A percentile compares a stretch with the other conserved stretches of the same genome.
phyloP scores from a whole-genome alignment of 2,113 vertebrate species.

The Crotalus horridus region DNA sequence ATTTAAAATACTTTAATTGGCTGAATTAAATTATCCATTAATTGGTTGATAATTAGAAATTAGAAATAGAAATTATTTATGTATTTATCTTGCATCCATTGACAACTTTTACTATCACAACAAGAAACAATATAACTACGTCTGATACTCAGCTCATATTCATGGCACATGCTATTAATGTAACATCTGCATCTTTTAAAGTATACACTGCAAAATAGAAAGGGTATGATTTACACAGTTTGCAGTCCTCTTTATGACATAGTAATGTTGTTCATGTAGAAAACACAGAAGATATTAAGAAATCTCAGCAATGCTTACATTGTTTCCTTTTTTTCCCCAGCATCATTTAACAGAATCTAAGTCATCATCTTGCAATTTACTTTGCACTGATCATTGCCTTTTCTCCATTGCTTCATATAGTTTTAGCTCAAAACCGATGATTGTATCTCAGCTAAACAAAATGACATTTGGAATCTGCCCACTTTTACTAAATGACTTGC shows the following conservation, averaged over 20 bases:
- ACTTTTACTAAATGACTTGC: background rate
- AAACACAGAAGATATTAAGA: background rate
- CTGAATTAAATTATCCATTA: background rate
- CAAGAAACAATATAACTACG: background rate
- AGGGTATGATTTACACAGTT: background rate
- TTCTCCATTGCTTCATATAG: background rate
- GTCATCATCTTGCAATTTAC: background rate
- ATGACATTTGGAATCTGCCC: conserved; percentile 23
- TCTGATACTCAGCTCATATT: background rate
- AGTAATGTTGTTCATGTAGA: background rate
- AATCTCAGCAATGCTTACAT: background rate
- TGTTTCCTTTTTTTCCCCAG: background rate
- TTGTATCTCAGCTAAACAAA: conserved; percentile 15
- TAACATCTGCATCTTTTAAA: background rate
- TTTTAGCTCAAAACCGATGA: background rate
- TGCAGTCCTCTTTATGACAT: background rate
- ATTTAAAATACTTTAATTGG: background rate
- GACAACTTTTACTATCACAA: background rate
- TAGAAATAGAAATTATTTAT: background rate
- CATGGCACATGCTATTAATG: background rate
- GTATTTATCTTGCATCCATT: background rate
- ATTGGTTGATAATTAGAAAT: background rate
- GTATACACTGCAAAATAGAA: background rate
- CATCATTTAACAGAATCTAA: background rate
- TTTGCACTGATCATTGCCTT: background rate